Conservation (phyloP, 2,797 vertebrate genomes). For the Coreius guichenoti region DNA sequence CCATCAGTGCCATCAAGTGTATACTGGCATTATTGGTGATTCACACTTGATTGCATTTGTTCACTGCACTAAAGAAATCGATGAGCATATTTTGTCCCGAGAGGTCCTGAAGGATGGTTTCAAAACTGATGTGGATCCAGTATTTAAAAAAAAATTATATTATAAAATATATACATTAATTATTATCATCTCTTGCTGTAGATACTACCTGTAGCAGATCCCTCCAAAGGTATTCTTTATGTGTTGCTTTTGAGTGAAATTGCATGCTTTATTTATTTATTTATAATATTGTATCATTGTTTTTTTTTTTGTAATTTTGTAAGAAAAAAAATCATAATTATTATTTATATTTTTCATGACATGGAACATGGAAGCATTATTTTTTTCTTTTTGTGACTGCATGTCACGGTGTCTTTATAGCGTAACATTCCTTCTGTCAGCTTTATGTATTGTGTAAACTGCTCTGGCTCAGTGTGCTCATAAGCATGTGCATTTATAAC, state of each 20-base stretch:
- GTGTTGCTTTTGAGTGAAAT: not conserved
- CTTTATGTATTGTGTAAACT: not conserved
- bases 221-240: constrained; percentile 13
- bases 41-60: not conserved
- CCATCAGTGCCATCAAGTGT: not conserved
- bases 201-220: constrained; percentile 22
- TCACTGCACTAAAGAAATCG: not conserved
- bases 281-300: not conserved
- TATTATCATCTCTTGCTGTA: constrained; percentile 27
- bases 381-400: not conserved
- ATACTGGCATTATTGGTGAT: not conserved
- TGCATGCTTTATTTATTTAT: not conserved
- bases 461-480: not conserved
- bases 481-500: not conserved
- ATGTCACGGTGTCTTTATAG: not conserved
- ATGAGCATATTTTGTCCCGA: not conserved
- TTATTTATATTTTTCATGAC: not conserved
- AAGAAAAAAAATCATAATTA: not conserved
- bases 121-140: not conserved
- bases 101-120: too few relatives aligned
- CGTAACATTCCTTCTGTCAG: not conserved
- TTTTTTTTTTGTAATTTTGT: too few relatives aligned
- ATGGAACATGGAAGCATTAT: not conserved
- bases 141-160: not conserved
- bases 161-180: not conserved